phyloP scores from a whole-genome alignment of 2,113 vertebrate species.

The Monopterus albus region DNA sequence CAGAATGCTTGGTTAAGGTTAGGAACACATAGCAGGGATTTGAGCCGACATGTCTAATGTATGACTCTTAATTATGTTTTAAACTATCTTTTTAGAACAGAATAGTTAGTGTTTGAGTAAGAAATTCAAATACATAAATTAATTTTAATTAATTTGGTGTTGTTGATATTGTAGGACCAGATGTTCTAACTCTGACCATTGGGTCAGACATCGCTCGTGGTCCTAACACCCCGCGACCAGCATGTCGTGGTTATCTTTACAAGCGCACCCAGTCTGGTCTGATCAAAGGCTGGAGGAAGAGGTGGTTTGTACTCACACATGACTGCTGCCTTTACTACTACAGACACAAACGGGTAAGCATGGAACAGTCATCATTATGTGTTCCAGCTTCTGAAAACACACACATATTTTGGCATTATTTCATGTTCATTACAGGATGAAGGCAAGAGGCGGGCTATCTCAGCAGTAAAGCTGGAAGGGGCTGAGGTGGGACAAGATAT shows the following conservation, averaged over 20 bases:
- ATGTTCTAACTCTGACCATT: slow-evolving; percentile 87
- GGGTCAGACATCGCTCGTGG: slow-evolving; percentile 89
- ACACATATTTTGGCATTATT: not conserved
- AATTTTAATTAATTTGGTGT: not conserved
- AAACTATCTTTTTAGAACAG: not conserved
- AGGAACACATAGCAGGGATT: too few relatives aligned
- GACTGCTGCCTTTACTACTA: slow-evolving; percentile 90
- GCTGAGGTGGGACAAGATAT: slow-evolving; percentile 85
- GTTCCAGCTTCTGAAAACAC: not conserved
- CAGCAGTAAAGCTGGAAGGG: slow-evolving; percentile 87
- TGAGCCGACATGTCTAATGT: too few relatives aligned
- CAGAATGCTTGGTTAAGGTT: not conserved
- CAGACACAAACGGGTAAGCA: slow-evolving; percentile 89
- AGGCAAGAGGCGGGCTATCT: slow-evolving; percentile 84
- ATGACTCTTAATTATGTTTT: not conserved
- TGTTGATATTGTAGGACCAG: slow-evolving; percentile 80
- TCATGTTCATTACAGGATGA: slow-evolving; percentile 83
- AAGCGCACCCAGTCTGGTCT: slow-evolving; percentile 89
- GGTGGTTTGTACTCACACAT: slow-evolving; percentile 92
- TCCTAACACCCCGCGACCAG: slow-evolving; percentile 87
- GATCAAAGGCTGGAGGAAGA: slow-evolving; percentile 93
- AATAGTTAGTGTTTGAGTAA: not conserved
- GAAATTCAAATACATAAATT: not conserved
- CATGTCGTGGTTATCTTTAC: slow-evolving; percentile 90
- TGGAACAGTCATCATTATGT: not conserved